Conservation (phyloP, 1,140 invertebrate species). For the Asobara japonica region DNA sequence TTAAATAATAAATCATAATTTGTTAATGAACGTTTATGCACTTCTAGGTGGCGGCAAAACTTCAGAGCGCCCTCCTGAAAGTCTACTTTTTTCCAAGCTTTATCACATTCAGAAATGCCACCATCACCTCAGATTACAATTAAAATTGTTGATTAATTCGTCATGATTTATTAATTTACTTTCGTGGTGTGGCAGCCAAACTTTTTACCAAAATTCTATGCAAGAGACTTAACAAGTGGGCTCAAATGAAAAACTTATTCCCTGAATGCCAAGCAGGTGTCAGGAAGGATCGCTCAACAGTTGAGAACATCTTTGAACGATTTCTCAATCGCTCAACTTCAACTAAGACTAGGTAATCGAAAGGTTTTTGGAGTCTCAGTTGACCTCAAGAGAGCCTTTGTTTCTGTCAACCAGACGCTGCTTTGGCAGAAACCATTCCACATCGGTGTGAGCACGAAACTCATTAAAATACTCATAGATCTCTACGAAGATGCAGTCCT, state of each 20-base stretch:
- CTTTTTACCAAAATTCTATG: slow-evolving; percentile 38
- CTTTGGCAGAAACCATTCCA: slow-evolving; percentile 38
- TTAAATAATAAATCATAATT: too few relatives aligned
- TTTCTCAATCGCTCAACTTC: slow-evolving; percentile 2
- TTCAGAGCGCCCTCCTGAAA: too few relatives aligned
- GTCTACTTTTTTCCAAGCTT: too few relatives aligned
- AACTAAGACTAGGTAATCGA: slow-evolving; percentile 9
- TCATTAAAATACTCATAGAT: slow-evolving; percentile 28
- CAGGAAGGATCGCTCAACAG: slow-evolving; percentile 29
- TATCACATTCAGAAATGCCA: too few relatives aligned
- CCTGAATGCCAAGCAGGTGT: slow-evolving; percentile 45
- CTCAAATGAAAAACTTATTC: slow-evolving; percentile 25
- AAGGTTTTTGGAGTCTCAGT: slow-evolving; percentile 38
- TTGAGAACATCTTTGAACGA: slow-evolving; percentile 37
- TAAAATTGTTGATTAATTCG: too few relatives aligned
- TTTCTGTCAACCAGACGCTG: slow-evolving; percentile 30
- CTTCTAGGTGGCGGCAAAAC: too few relatives aligned
- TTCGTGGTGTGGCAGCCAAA: slow-evolving; percentile 35
- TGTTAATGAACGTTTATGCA: too few relatives aligned
- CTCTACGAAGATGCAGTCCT: slow-evolving; percentile 36
- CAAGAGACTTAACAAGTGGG: slow-evolving; percentile 32
- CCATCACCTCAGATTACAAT: too few relatives aligned
- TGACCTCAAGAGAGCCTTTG: slow-evolving; percentile 23
- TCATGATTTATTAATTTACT: too few relatives aligned
- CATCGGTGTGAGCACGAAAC: slow-evolving; percentile 33